Evolutionary conservation across 2,797 vertebrate species (phyloP), one percentile per base, ranked within the genome.

Genomic region (Pristis pectinata): DNA sequence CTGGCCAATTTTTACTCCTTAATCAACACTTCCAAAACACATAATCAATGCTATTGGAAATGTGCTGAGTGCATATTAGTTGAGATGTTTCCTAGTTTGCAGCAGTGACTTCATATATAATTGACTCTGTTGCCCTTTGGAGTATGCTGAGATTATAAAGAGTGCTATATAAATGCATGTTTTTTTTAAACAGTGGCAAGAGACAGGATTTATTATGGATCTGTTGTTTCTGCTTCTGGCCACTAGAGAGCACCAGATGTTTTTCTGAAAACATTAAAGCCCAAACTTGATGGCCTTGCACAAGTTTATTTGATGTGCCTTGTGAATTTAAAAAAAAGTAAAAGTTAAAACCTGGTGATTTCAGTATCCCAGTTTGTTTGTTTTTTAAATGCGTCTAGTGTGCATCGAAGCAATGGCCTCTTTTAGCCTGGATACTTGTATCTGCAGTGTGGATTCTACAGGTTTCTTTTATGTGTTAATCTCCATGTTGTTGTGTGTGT

Each of bases 201-300:
- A 22, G n/a, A n/a, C 15, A 37, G 59, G n/a, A n/a, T n/a, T n/a
- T n/a, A 67, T 59, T 67, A 34, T 30, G 82, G 59, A n/a, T 64
- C 61, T 67, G 87, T 61, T 91, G 59, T 91, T 91, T 11, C 19
- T 37, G 37, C 22, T 67, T 87, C 17, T 91, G 59, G 9, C 87
- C 87, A 91, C 87, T 91, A 91, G 87, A 91, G 64, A 67, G 87
- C 87, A 67, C 59, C 87, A 91, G 61, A 67, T 41, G 61, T 22
- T 67, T 67, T 67, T 67, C 9, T 91, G 34, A 61, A 64, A 37
- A 61, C 30, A 19, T 85, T n/a, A 61, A 59, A 56, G 44, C 30
- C 34, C 30, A 59, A 61, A 89, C 30, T n/a, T 64, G n/a, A 91
- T 64, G 17, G 7, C 5, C 85, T 89, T 56, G 30, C 27, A 5